A percentile compares a stretch with the other conserved stretches of the same genome.
Conservation (phyloP, 2,113 vertebrate species). For the Gorsachius goisagi region DNA sequence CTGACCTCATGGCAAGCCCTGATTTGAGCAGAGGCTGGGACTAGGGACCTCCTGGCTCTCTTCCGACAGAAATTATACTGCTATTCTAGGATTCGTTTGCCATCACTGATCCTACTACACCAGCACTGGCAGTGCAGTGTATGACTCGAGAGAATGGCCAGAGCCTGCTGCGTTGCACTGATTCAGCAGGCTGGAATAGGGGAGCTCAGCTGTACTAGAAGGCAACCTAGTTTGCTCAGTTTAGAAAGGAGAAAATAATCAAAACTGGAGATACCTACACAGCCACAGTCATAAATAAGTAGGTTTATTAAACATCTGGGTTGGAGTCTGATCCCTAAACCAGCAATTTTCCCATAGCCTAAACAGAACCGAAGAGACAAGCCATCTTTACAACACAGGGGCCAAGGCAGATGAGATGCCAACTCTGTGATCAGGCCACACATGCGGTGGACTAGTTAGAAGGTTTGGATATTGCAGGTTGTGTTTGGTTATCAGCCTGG, state of each 20-base stretch:
- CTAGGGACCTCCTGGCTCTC: background rate
- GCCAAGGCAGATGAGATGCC: background rate
- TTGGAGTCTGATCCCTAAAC: background rate
- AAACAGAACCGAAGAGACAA: background rate
- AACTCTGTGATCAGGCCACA: background rate
- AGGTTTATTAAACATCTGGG: background rate
- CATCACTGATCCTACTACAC: background rate
- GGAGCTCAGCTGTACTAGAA: background rate
- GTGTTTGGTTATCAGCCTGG: background rate
- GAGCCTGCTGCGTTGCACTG: background rate
- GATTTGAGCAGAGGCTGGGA: background rate
- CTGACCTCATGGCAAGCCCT: background rate
- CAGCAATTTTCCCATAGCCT: background rate
- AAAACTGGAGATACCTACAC: background rate
- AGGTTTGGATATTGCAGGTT: background rate
- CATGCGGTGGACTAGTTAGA: background rate
- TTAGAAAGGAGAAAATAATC: background rate
- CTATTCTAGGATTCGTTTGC: background rate
- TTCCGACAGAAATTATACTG: background rate
- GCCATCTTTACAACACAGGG: background rate
- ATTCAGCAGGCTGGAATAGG: background rate
- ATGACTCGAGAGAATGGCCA: background rate
- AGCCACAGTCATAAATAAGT: background rate
- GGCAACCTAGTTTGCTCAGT: background rate
- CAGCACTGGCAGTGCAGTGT: background rate